Percentiles rank a stretch among this genome's conserved stretches.
These are phyloP conservation scores for Trilocha varians DNA, from an alignment of 2,888 invertebrate genomes.

Conservation along the genomic window DNA sequence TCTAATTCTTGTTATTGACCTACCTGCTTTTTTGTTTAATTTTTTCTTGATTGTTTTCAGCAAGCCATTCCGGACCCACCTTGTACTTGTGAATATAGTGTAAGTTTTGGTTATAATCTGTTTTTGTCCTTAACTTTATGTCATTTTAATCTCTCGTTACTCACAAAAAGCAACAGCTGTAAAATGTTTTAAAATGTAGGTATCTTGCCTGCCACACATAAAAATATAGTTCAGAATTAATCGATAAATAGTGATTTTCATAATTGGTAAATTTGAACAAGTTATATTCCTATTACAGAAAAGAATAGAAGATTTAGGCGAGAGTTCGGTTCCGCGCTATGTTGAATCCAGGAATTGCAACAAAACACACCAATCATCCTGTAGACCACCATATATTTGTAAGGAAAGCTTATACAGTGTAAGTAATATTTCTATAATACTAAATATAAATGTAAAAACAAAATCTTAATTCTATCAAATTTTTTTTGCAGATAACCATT, in stretches of 20 bases:
- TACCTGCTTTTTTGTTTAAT: too few relatives aligned
- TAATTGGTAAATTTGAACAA: too few relatives aligned
- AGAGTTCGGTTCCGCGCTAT: constrained; percentile 33
- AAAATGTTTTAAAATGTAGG: too few relatives aligned
- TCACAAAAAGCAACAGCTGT: too few relatives aligned
- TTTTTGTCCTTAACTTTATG: not conserved
- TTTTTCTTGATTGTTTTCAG: too few relatives aligned
- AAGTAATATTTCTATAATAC: constrained; percentile 16
- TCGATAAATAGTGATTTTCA: too few relatives aligned
- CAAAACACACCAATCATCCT: constrained; percentile 19
- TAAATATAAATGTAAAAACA: not conserved
- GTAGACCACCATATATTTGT: constrained; percentile 38
- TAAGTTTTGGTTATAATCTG: constrained; percentile 19
- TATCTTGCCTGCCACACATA: too few relatives aligned
- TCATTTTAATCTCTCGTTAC: too few relatives aligned
- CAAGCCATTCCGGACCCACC: constrained; percentile 34
- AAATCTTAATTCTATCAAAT: not conserved
- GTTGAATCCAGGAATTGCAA: constrained; percentile 41
- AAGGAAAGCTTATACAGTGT: constrained; percentile 40
- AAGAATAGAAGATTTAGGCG: constrained; percentile 26
- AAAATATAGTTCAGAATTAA: too few relatives aligned
- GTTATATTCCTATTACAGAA: constrained; percentile 42
- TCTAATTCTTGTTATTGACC: too few relatives aligned
- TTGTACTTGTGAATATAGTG: constrained; percentile 34
- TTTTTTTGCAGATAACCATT: constrained; percentile 41